Evolutionary conservation across 2,888 invertebrate genomes (phyloP), one percentile per base, ranked within the genome.

Genomic region (Cyrtodaria siliqua): DNA sequence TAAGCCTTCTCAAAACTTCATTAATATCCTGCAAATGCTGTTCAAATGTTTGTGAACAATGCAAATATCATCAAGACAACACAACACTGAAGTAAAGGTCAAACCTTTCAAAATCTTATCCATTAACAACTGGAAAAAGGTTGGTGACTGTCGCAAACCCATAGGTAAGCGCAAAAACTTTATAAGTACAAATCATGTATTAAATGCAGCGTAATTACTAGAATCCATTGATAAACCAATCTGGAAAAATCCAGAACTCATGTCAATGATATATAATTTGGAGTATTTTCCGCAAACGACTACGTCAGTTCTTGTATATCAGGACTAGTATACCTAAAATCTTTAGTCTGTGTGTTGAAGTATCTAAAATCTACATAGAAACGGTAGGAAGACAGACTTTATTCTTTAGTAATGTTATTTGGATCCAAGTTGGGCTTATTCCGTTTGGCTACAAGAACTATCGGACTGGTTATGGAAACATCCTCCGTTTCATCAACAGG

Each of bases 191-290:
- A 55, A 79, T n/a, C 66, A 66, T 9, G 78, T 75, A 57, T 75
- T 78, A 57, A 79, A 82, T 26, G 75, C 69, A 18, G 79, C 69
- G 44, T 63, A 74, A 24, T 76, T 67, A 9, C 73, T 27, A 12
- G 67, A 62, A 14, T 61, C 60, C 4, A 26, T 12, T 52, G 67
- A 55, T 20, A 73, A 67, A 12, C 49, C 44, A 42, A 79, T 71
- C 26, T 76, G 79, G 20, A 79, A 76, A 38, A 82, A 82, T 44
- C 82, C 81, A 12, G 64, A 68, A 49, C 71, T 79, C 44, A 82
- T 27, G 57, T 81, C 81, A 52, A 69, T 18, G 75, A 68, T 16
- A 84, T 74, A 52, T 59, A 81, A 23, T 72, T 68, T 12, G 79
- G 81, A 20, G 57, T 70, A 24, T 42, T 47, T 44, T 76, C 72